Conservation (phyloP, 2,797 vertebrate species). For the Bovichtus variegatus region DNA sequence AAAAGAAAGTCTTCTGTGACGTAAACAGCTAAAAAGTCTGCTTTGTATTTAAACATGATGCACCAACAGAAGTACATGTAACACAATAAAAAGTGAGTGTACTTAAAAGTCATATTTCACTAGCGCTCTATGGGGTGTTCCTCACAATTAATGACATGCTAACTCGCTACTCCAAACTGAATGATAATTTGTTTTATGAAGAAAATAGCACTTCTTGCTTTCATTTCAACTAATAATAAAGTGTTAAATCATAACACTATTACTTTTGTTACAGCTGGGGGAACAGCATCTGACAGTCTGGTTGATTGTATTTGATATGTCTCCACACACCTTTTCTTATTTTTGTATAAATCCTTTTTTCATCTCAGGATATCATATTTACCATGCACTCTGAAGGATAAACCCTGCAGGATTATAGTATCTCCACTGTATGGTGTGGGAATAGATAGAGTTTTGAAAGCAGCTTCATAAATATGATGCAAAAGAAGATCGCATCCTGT, state of each 20-base stretch:
- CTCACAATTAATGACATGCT: background rate
- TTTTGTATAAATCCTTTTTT: conserved; percentile 67
- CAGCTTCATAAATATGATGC: conserved; percentile 58
- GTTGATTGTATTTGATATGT: conserved; percentile 72
- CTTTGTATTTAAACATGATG: too few relatives aligned
- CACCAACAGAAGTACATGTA: background rate
- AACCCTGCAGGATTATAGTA: conserved; percentile 56
- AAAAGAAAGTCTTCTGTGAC: background rate
- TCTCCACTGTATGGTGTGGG: conserved; percentile 26
- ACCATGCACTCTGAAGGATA: conserved; percentile 58
- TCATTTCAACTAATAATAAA: conserved; percentile 12
- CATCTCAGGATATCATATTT: conserved; percentile 76
- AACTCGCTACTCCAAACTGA: background rate
- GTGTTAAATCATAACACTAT: conserved; percentile 36
- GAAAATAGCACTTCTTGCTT: conserved; percentile 5
- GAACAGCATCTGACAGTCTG: conserved; percentile 54
- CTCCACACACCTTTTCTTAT: conserved; percentile 63
- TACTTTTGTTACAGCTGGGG: conserved; percentile 54
- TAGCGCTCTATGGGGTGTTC: background rate
- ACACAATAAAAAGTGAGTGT: background rate
- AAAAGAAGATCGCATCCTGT: conserved; percentile 36
- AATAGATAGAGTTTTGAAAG: conserved; percentile 49
- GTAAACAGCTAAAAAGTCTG: background rate
- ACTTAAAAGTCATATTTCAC: conserved; percentile 1
- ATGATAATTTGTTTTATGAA: background rate